Evolutionary conservation across 2,113 vertebrate genomes (phyloP).

Genomic region (Coreoperca whiteheadi): DNA sequence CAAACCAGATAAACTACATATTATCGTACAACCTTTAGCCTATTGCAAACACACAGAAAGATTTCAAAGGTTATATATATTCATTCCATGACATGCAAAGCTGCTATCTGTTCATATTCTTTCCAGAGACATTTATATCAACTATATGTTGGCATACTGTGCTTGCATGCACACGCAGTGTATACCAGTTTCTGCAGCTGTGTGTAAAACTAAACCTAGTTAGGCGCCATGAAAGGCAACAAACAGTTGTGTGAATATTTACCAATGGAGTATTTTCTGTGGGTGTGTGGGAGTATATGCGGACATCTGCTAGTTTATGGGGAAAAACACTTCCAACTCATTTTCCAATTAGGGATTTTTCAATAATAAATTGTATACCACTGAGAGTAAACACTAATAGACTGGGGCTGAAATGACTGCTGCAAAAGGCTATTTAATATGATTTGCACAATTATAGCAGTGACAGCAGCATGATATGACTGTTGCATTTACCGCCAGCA

Average conservation of each 20-base stretch:
- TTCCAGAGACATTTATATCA: background rate
- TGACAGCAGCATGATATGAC: too few species aligned
- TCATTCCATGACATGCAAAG: background rate
- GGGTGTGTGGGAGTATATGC: background rate
- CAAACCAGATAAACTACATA: constrained; percentile 11
- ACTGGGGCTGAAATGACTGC: background rate
- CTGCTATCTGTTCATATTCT: background rate
- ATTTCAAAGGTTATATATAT: background rate
- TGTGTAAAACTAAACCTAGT: background rate
- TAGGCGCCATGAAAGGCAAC: background rate
- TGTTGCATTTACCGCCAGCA: background rate
- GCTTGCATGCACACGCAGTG: background rate
- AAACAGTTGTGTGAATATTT: constrained; percentile 9
- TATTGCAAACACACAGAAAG: background rate
- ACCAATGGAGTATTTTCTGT: background rate
- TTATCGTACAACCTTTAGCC: background rate
- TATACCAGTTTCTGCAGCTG: background rate
- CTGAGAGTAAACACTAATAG: background rate
- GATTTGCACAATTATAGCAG: too few species aligned
- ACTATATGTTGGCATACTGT: background rate
- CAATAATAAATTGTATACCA: background rate
- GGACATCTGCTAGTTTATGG: constrained; percentile 35
- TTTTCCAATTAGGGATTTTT: constrained; percentile 5
- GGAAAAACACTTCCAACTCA: constrained; percentile 13
- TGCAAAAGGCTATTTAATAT: too few species aligned